Base-by-base conservation (phyloP, 2,113 vertebrate genomes). In the Beaufortia kweichowensis region DNA sequence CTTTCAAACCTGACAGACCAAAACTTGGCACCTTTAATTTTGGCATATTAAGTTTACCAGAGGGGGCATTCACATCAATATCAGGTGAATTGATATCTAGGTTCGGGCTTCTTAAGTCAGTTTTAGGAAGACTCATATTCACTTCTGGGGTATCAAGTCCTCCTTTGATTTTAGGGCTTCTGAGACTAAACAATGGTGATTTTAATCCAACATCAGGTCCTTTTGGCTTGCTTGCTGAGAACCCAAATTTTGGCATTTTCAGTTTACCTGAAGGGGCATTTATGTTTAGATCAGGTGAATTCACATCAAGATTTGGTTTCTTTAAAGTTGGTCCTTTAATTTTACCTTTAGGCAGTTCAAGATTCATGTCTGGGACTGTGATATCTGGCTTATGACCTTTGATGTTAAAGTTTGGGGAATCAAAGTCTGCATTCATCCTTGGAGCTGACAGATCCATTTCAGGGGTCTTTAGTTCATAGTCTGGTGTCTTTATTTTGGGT, bases 141-240 rank as follows among this genome's bases (percentile, higher is more conserved):
- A 88, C 0, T 0, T 85, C 77, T 23, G 86, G 83, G 0, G 23
- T 28, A 71, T 82, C 15, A 11, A 88, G 29, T 28, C 76, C 86
- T 63, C 84, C 81, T 50, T 89, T 88, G 0, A 90, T 12, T n/a
- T 86, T 82, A 57, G 88, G 85, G 3, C 43, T 74, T 74, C 86
- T 87, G 1, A 75, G 23, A 59, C 12, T 83, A 0, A 83, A 3
- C 43, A 85, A 59, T 65, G 86, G 86, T 1, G 79, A 62, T 0
- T 86, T 85, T 0, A 88, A 0, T 35, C 84, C 82, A 1, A 85
- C 0, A 62, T 85, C 21, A 19, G 83, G 76, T 3, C 29, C 69
- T 66, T 84, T 77, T 24, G 88, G 57, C 21, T 82, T 75, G 1
- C 81, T 66, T 60, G 80, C 75, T 61, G 84, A 81, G 4, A 88